Evolutionary conservation across 2,797 vertebrate genomes (phyloP).

Genomic region (Oreortyx pictus): DNA sequence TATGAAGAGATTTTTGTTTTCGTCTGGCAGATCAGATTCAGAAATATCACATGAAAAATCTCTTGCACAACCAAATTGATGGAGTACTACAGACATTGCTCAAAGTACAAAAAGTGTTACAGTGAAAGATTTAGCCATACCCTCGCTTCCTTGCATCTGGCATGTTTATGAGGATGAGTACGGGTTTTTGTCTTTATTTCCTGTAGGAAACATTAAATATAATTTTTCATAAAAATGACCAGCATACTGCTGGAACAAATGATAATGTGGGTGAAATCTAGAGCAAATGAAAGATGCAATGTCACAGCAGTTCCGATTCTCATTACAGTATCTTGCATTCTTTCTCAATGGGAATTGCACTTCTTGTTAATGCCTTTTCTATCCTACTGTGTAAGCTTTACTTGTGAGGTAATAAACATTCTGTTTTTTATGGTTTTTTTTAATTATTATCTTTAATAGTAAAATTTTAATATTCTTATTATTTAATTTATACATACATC

Average conservation of each 20-base stretch:
- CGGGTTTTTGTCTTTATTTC: constrained; percentile 37
- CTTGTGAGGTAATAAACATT: constrained; percentile 80
- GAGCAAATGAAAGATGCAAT: constrained; percentile 36
- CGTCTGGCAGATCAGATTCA: constrained; percentile 40
- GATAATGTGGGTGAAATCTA: constrained; percentile 40
- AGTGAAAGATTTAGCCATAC: constrained; percentile 61
- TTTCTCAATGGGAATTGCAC: constrained; percentile 77
- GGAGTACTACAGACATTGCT: constrained; percentile 45
- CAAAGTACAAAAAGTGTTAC: constrained; percentile 54
- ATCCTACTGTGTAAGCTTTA: constrained; percentile 68
- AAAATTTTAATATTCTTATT: constrained; percentile 57
- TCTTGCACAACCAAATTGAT: constrained; percentile 55
- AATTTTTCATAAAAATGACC: constrained; percentile 42
- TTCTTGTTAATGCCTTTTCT: constrained; percentile 79
- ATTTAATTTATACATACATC: constrained; percentile 67
- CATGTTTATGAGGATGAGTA: constrained; percentile 51
- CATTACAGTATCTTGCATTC: constrained; percentile 59
- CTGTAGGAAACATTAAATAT: constrained; percentile 57
- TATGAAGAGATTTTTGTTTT: constrained; percentile 59
- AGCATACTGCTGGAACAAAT: constrained; percentile 46
- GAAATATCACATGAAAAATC: constrained; percentile 43
- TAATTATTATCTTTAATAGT: constrained; percentile 60
- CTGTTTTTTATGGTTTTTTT: not conserved
- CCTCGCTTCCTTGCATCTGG: constrained; percentile 68
- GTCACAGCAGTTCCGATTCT: constrained; percentile 65